Evolutionary conservation across 2,888 invertebrate genomes (phyloP).

Genomic region (Ferrisia virgata): DNA sequence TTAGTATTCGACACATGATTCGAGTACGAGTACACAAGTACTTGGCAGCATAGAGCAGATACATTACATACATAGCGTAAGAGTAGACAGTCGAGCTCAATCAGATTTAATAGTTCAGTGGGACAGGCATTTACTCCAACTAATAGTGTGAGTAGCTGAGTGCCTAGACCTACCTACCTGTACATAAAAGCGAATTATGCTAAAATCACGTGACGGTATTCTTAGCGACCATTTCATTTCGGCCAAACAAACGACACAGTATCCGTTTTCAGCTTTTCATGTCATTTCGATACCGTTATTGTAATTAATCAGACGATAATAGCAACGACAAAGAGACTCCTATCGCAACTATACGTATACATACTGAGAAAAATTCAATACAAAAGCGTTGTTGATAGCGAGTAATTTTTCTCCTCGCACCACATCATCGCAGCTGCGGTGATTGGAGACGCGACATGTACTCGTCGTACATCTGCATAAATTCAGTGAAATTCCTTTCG

Average conservation of each 20-base stretch:
- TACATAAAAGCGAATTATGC: constrained; percentile 24
- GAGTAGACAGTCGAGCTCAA: background rate
- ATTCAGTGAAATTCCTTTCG: no score
- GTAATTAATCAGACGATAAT: constrained; percentile 11
- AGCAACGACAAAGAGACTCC: background rate
- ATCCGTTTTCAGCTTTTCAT: constrained; percentile 19
- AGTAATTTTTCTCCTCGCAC: background rate
- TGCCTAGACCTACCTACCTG: no score
- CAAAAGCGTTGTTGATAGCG: background rate
- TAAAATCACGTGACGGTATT: constrained; percentile 23
- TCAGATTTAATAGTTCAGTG: background rate
- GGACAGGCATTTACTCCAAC: background rate
- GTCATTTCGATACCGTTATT: constrained; percentile 13
- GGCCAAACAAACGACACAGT: background rate
- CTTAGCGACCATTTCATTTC: background rate
- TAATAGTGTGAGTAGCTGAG: no score
- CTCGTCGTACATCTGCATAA: no score
- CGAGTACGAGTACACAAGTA: background rate
- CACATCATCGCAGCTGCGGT: no score
- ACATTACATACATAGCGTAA: no score
- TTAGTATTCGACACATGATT: background rate
- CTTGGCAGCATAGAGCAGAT: no score
- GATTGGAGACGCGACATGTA: no score
- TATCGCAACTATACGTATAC: background rate
- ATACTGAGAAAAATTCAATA: background rate